phyloP scores from a whole-genome alignment of 2,888 invertebrate species.

The Drosophila ustulata region DNA sequence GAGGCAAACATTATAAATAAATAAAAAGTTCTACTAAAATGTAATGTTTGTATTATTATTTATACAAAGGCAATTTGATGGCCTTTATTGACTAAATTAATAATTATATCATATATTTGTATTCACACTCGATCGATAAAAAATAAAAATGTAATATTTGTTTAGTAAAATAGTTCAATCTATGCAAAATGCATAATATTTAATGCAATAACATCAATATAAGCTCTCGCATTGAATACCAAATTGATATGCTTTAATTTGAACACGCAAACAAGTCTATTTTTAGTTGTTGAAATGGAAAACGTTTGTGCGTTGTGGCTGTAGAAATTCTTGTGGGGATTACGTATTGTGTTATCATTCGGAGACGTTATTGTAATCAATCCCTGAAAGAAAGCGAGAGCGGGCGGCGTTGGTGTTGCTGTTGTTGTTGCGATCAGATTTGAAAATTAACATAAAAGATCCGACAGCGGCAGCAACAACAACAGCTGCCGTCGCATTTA shows the following conservation, averaged over 20 bases:
- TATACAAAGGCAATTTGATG: too few species aligned
- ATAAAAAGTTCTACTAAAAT: too few species aligned
- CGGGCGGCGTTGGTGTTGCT: slow-evolving; percentile 64
- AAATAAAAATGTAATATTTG: too few species aligned
- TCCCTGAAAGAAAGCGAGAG: slow-evolving; percentile 75
- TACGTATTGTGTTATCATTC: slow-evolving; percentile 23
- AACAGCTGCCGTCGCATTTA: slow-evolving; percentile 46
- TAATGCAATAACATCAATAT: too few species aligned
- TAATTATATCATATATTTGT: too few species aligned
- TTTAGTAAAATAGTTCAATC: too few species aligned
- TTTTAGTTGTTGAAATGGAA: background rate
- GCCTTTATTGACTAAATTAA: too few species aligned
- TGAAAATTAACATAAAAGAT: slow-evolving; percentile 64
- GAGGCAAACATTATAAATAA: too few species aligned
- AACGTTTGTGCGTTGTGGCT: background rate
- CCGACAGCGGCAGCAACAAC: slow-evolving; percentile 36
- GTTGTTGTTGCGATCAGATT: slow-evolving; percentile 38
- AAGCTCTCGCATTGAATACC: background rate
- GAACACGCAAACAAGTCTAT: background rate
- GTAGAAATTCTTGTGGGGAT: slow-evolving; percentile 8
- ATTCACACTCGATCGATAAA: too few species aligned
- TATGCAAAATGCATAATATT: too few species aligned
- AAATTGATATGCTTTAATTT: background rate
- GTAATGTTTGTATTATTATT: too few species aligned
- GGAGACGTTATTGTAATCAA: slow-evolving; percentile 31